phyloP scores from a whole-genome alignment of 2,113 vertebrate genomes.

The Cnemophilus loriae region DNA sequence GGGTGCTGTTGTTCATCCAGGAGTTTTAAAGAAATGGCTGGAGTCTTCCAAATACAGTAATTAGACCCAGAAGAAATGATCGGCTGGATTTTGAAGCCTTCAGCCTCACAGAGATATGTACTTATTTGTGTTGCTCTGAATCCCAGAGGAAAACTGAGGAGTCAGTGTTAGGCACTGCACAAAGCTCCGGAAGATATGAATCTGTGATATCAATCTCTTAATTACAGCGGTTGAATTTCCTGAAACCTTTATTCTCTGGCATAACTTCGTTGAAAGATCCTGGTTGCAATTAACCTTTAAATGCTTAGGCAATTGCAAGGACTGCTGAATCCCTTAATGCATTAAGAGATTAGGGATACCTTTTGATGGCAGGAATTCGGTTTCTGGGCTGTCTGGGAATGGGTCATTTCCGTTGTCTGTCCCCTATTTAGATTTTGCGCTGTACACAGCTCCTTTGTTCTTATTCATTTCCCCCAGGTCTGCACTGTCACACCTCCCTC shows the following conservation, averaged over 20 bases:
- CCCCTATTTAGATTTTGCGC: background rate
- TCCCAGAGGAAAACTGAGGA: background rate
- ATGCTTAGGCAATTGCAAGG: background rate
- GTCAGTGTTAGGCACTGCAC: background rate
- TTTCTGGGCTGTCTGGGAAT: background rate
- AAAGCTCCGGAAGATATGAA: background rate
- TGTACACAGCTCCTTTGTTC: background rate
- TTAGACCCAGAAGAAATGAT: background rate
- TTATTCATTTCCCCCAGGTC: background rate
- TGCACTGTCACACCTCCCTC: background rate
- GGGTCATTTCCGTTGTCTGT: background rate
- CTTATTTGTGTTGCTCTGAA: background rate
- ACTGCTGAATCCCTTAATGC: background rate
- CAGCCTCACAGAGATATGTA: background rate
- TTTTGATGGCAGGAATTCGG: background rate
- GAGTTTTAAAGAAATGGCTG: background rate
- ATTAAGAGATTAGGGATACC: background rate
- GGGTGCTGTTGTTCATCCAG: background rate
- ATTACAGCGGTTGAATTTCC: background rate
- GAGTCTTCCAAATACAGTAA: background rate
- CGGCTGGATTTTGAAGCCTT: background rate
- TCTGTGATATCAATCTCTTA: background rate
- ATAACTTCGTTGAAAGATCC: background rate
- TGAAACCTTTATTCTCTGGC: background rate
- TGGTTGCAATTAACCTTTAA: slow-evolving; percentile 37